Percentiles rank a stretch among this genome's conserved stretches.
These are phyloP conservation scores for Syngnathus floridae DNA, from an alignment of 2,113 vertebrate genomes.

Conservation along the genomic window DNA sequence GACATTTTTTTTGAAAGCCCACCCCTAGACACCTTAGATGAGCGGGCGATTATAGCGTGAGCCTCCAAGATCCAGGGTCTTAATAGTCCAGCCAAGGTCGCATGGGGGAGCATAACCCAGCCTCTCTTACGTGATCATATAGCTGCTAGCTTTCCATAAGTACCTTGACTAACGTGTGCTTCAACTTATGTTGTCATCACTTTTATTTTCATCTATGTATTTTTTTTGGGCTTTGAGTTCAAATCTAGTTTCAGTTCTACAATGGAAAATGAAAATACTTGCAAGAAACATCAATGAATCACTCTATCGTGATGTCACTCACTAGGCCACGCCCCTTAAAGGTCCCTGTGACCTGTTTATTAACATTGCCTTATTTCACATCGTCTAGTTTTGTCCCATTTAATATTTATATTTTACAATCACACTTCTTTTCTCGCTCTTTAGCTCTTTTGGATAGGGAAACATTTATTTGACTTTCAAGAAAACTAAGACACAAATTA, in stretches of 20 bases:
- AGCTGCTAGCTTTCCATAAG: neutral
- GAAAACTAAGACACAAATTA: too few relatives aligned
- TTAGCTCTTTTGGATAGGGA: too few relatives aligned
- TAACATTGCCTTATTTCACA: too few relatives aligned
- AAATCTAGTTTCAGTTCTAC: neutral
- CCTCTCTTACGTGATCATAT: constrained; percentile 3
- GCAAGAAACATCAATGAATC: neutral
- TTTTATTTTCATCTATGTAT: neutral
- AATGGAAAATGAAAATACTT: neutral
- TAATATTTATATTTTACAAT: too few relatives aligned
- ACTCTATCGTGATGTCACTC: neutral
- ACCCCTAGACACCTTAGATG: constrained; percentile 92
- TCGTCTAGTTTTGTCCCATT: too few relatives aligned
- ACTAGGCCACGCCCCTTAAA: neutral
- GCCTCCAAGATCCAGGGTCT: constrained; percentile 91
- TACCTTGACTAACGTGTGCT: neutral
- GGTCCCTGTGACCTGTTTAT: too few relatives aligned
- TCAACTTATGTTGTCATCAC: neutral
- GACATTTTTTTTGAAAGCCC: constrained; percentile 81
- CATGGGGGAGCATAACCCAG: constrained; percentile 87
- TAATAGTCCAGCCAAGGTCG: constrained; percentile 90
- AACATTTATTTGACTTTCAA: too few relatives aligned
- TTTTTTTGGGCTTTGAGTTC: neutral
- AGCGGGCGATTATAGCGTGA: constrained; percentile 97
- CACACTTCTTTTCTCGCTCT: too few relatives aligned